phyloP scores from a whole-genome alignment of 2,888 invertebrate genomes.

The Agrilus mali region DNA sequence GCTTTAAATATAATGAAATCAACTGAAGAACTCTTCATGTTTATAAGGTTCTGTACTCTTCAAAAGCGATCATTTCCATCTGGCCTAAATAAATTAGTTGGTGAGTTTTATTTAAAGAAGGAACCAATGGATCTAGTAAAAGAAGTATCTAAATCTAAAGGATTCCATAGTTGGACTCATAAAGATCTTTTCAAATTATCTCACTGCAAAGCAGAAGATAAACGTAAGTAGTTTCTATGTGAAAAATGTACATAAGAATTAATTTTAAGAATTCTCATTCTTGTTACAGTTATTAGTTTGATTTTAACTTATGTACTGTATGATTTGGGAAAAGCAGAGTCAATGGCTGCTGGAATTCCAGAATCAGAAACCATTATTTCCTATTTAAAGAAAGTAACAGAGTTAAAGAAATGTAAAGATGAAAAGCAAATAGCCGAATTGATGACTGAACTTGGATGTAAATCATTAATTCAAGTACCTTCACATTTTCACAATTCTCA shows the following conservation, averaged over 20 bases:
- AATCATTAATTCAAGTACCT: conserved; percentile 52
- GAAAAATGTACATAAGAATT: not conserved
- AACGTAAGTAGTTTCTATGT: conserved; percentile 30
- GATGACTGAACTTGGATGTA: conserved; percentile 40
- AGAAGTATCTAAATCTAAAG: conserved; percentile 48
- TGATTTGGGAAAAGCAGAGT: conserved; percentile 39
- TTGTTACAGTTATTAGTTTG: conserved; percentile 22
- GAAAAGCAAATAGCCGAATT: conserved; percentile 39
- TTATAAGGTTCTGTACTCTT: conserved; percentile 22
- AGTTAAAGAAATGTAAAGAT: conserved; percentile 34
- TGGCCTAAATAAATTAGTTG: conserved; percentile 41
- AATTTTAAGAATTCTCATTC: not conserved
- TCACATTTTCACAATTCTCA: conserved; percentile 49
- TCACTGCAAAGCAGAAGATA: conserved; percentile 41
- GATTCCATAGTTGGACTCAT: conserved; percentile 57
- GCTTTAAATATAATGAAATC: conserved; percentile 41
- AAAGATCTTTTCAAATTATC: conserved; percentile 55
- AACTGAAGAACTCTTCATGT: conserved; percentile 38
- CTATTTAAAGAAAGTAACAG: conserved; percentile 37
- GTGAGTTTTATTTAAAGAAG: conserved; percentile 51
- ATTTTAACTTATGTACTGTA: conserved; percentile 38
- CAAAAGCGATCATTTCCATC: conserved; percentile 16
- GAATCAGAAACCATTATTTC: conserved; percentile 34
- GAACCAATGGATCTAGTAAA: conserved; percentile 48
- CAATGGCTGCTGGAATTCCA: conserved; percentile 27